Conservation (phyloP, 2,113 vertebrate species). For the Lepus timidus region DNA sequence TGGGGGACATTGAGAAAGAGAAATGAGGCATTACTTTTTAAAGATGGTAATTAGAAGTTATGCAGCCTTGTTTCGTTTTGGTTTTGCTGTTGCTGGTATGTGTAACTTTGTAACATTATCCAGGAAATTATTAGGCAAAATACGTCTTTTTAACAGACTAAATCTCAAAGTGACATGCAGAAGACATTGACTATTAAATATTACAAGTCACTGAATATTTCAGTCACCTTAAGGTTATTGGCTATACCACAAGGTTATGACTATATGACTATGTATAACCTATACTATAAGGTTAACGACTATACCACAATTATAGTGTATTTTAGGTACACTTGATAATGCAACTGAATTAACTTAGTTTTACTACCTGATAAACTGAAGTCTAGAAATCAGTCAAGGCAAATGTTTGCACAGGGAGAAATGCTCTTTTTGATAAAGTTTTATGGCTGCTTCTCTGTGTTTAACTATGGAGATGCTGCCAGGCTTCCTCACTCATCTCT, state of each 20-base stretch:
- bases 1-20: background rate
- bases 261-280: no score
- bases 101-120: background rate
- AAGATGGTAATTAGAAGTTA: background rate
- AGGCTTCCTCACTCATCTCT: background rate
- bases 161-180: background rate
- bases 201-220: background rate
- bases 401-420: background rate
- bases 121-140: background rate
- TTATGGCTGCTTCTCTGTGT: background rate
- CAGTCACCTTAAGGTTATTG: background rate
- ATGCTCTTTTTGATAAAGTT: background rate
- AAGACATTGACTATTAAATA: background rate
- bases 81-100: background rate
- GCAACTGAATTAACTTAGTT: background rate
- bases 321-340: background rate
- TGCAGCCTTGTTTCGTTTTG: background rate
- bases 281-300: no score
- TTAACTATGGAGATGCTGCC: background rate
- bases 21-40: slow-evolving; percentile 6
- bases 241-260: background rate
- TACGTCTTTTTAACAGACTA: background rate
- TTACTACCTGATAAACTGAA: background rate
- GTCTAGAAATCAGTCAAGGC: background rate
- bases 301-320: background rate